These are phyloP conservation scores for Blera fallax DNA, from an alignment of 2,888 invertebrate genomes.

Conservation along the genomic window DNA sequence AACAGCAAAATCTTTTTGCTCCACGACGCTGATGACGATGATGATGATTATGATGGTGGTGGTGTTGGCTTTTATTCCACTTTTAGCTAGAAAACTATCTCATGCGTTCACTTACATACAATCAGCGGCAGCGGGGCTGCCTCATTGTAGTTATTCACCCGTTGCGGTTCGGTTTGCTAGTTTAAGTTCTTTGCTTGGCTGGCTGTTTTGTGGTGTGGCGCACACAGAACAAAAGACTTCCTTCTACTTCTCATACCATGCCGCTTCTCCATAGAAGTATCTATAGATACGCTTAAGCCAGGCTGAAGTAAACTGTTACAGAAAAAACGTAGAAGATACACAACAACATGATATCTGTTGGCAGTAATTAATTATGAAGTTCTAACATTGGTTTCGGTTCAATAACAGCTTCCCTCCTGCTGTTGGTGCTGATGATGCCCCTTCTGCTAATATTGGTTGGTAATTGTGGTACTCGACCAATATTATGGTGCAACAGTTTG, in stretches of 20 bases:
- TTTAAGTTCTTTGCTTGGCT: conserved; percentile 53
- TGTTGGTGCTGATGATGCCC: not conserved
- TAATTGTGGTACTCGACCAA: conserved; percentile 28
- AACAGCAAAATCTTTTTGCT: conserved; percentile 9
- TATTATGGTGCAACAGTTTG: conserved; percentile 57
- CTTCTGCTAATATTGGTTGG: conserved; percentile 16
- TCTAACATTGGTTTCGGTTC: conserved; percentile 41
- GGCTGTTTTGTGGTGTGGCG: conserved; percentile 33
- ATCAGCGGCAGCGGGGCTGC: not conserved
- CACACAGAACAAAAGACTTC: conserved; percentile 44
- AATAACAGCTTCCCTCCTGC: conserved; percentile 12
- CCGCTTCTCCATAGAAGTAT: not conserved
- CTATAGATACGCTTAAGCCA: not conserved
- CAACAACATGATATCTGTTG: conserved; percentile 35
- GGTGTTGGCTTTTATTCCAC: conserved; percentile 23
- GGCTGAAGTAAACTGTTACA: not conserved
- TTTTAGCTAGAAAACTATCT: conserved; percentile 45
- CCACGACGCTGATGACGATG: not conserved
- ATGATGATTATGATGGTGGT: conserved; percentile 14
- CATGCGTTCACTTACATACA: conserved; percentile 48
- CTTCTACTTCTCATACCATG: conserved; percentile 19
- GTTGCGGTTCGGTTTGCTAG: conserved; percentile 53
- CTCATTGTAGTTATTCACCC: conserved; percentile 50
- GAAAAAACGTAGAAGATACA: conserved; percentile 3
- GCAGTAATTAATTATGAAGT: conserved; percentile 54